Conservation (phyloP, 1,140 invertebrate species). For the Cotesia glomerata region DNA sequence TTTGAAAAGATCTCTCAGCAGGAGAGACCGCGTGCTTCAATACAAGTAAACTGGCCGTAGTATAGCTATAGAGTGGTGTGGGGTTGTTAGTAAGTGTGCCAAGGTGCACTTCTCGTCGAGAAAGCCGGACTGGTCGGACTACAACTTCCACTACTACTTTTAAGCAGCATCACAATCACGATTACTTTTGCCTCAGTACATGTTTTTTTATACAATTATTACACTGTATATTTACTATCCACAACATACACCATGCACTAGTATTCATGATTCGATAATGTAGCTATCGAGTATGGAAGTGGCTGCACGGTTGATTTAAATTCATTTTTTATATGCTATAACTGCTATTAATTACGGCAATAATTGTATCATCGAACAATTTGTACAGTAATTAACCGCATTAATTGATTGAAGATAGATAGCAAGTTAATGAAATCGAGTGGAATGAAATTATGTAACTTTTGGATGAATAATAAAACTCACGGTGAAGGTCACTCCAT, state of each 20-base stretch:
- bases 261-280: neutral
- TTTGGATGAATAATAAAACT: neutral
- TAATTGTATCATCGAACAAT: too few species aligned
- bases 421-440: neutral
- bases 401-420: neutral
- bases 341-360: neutral
- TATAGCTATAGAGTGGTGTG: constrained; percentile 19
- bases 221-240: neutral
- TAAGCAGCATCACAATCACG: neutral
- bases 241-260: neutral
- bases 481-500: constrained; percentile 20
- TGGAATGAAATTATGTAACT: neutral
- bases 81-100: constrained; percentile 38
- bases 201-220: neutral
- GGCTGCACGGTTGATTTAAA: neutral
- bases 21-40: constrained; percentile 4
- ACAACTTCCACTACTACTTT: constrained; percentile 29
- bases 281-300: neutral
- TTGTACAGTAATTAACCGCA: neutral
- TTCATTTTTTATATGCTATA: neutral
- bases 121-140: constrained; percentile 38
- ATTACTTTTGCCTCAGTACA: neutral
- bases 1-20: constrained; percentile 6
- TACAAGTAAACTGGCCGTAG: neutral
- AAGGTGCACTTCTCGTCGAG: constrained; percentile 42